These are phyloP conservation scores for Anthonomus grandis DNA, from an alignment of 1,140 invertebrate genomes.

Conservation along the genomic window DNA sequence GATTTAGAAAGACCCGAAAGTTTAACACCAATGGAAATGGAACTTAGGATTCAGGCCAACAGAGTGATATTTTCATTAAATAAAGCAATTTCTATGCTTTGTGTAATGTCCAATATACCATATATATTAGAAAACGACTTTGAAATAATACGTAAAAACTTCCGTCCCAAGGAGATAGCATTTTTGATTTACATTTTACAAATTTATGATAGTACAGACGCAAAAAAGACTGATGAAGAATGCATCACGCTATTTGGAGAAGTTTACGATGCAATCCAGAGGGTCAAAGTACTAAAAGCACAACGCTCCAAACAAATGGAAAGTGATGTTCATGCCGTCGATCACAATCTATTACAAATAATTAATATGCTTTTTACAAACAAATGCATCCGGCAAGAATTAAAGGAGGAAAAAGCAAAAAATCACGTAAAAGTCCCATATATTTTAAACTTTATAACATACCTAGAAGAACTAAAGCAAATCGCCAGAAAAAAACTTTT, in stretches of 20 bases:
- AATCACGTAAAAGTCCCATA: conserved; percentile 9
- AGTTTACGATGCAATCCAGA: neutral
- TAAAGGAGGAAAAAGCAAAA: conserved; percentile 4
- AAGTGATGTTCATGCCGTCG: no score
- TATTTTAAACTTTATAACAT: conserved; percentile 27
- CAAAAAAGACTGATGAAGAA: neutral
- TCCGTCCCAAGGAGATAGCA: neutral
- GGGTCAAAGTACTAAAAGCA: neutral
- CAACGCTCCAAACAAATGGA: no score
- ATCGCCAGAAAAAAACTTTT: conserved; percentile 31
- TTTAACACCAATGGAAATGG: conserved; percentile 26
- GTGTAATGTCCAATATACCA: conserved; percentile 29
- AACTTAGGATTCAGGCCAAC: conserved; percentile 31
- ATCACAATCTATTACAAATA: conserved; percentile 20
- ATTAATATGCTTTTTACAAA: conserved; percentile 25
- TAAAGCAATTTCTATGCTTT: conserved; percentile 24
- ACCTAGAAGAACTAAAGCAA: conserved; percentile 28
- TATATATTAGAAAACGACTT: conserved; percentile 14
- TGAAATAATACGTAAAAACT: conserved; percentile 1
- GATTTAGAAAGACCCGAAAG: conserved; percentile 20
- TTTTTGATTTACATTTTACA: conserved; percentile 6
- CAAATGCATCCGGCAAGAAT: conserved; percentile 23
- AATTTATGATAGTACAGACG: neutral
- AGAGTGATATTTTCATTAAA: conserved; percentile 31
- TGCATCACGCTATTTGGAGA: neutral